A percentile compares a stretch with the other conserved stretches of the same genome.
Evolutionary conservation across 1,140 invertebrate species (phyloP).

Genomic region (Papilio dardanus): DNA sequence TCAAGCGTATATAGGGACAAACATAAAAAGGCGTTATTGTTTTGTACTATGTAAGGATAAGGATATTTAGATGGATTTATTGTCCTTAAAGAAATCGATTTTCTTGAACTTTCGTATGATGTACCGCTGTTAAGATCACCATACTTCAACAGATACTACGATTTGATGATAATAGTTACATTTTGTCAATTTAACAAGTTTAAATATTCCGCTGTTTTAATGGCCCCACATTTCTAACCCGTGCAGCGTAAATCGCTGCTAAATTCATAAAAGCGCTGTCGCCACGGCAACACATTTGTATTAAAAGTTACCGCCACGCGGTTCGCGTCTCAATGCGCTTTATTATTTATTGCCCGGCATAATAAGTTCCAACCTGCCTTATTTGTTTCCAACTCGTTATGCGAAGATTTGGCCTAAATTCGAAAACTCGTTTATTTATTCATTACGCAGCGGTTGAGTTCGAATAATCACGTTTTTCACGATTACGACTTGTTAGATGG

Average conservation of each 20-base stretch:
- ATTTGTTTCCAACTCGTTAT: slow-evolving; percentile 79
- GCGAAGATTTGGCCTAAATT: slow-evolving; percentile 73
- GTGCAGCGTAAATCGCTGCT: background rate
- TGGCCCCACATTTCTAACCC: background rate
- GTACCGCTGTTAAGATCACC: too few species aligned
- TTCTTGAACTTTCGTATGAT: too few species aligned
- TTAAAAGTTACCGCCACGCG: slow-evolving; percentile 62
- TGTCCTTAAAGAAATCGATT: too few species aligned
- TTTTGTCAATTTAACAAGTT: background rate
- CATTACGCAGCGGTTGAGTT: slow-evolving; percentile 43
- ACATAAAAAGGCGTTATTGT: too few species aligned
- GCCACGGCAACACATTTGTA: slow-evolving; percentile 54
- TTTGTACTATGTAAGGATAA: too few species aligned
- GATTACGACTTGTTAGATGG: background rate
- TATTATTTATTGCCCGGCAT: slow-evolving; percentile 76
- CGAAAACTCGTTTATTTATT: slow-evolving; percentile 75
- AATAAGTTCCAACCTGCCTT: slow-evolving; percentile 64
- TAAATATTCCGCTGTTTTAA: background rate
- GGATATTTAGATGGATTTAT: too few species aligned
- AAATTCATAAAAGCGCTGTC: slow-evolving; percentile 28
- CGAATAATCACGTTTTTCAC: slow-evolving; percentile 18
- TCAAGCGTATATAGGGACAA: too few species aligned
- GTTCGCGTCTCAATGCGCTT: slow-evolving; percentile 58
- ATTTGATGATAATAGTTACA: too few species aligned
- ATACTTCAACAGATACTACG: too few species aligned